Percentiles rank a stretch among this genome's conserved stretches.
Conservation (phyloP, 2,113 vertebrate species). For the Pterocles orientalis region DNA sequence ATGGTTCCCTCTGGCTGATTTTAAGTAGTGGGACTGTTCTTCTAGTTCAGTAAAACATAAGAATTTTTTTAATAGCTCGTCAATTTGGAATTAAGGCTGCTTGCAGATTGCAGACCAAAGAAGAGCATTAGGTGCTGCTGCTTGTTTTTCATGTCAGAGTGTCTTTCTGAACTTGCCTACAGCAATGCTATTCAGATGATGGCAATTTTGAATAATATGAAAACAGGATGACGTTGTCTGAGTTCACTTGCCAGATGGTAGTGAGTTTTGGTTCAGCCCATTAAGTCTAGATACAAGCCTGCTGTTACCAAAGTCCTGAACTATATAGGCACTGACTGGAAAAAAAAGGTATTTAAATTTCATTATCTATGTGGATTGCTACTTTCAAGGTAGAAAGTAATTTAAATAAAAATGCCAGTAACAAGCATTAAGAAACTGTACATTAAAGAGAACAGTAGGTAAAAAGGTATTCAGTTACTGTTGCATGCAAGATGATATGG, state of each 20-base stretch:
- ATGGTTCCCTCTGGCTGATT: not conserved
- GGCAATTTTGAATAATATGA: not conserved
- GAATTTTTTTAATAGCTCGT: not conserved
- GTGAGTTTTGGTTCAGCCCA: not conserved
- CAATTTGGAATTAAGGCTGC: not conserved
- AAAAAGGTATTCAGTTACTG: not conserved
- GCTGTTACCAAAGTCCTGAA: not conserved
- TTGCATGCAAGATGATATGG: not conserved
- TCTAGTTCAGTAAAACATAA: not conserved
- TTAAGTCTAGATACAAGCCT: not conserved
- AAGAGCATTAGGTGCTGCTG: not conserved
- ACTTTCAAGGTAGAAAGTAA: not conserved
- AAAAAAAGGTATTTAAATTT: not conserved
- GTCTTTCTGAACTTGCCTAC: not conserved
- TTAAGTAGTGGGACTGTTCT: not conserved
- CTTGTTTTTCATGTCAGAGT: not conserved
- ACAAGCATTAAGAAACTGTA: not conserved
- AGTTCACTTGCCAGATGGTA: not conserved
- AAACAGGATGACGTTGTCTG: not conserved
- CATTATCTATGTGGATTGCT: not conserved
- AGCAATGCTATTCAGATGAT: not conserved
- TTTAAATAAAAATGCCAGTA: not conserved
- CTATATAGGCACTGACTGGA: not conserved
- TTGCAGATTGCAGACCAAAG: not conserved
- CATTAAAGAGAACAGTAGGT: not conserved